phyloP scores from a whole-genome alignment of 1,140 invertebrate species.

The Drosophila santomea region DNA sequence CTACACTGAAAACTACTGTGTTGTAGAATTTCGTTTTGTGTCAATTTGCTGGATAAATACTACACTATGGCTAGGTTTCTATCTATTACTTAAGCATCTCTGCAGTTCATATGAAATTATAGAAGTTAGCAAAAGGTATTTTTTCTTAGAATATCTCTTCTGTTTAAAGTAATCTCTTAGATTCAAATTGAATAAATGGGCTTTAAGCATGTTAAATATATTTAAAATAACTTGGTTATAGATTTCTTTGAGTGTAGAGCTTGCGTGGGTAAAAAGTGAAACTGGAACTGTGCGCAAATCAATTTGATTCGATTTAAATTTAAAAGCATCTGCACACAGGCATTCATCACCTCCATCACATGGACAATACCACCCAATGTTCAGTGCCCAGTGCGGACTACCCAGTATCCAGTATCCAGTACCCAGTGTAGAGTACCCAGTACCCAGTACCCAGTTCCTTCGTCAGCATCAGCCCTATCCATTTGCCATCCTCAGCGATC shows the following conservation, averaged over 20 bases:
- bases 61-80: too few relatives aligned
- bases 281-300: slow-evolving; percentile 68
- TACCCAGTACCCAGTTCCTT: background rate
- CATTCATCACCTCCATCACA: slow-evolving; percentile 14
- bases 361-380: background rate
- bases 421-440: background rate
- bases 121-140: too few relatives aligned
- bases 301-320: slow-evolving; percentile 84
- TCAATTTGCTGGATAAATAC: too few relatives aligned
- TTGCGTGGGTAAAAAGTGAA: slow-evolving; percentile 12
- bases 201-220: too few relatives aligned
- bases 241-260: background rate
- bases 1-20: slow-evolving; percentile 10
- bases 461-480: background rate
- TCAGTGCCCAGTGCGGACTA: too few relatives aligned
- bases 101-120: too few relatives aligned
- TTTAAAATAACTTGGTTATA: background rate
- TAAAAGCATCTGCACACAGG: slow-evolving; percentile 73
- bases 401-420: background rate
- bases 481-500: slow-evolving; percentile 47
- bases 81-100: too few relatives aligned
- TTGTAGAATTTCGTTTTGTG: too few relatives aligned
- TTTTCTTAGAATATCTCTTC: too few relatives aligned
- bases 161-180: too few relatives aligned
- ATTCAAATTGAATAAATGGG: too few relatives aligned